phyloP scores from a whole-genome alignment of 2,797 vertebrate species.

The Knipowitschia caucasica region DNA sequence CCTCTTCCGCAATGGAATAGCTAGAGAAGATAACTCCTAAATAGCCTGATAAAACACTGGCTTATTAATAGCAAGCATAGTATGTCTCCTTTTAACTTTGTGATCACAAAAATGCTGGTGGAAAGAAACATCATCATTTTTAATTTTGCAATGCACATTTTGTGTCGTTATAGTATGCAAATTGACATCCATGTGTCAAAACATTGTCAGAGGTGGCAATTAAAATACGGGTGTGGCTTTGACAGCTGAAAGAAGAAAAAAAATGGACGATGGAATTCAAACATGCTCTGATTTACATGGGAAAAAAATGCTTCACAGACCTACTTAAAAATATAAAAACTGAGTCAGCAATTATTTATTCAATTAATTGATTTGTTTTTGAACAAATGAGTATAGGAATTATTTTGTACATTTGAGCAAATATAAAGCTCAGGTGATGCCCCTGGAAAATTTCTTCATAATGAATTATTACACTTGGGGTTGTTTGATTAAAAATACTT shows the following conservation, averaged over 20 bases:
- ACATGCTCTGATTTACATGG: no score
- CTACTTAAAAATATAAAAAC: no score
- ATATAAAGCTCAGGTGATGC: no score
- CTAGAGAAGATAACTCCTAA: conserved; percentile 14
- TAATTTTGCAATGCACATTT: conserved; percentile 14
- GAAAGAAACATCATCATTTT: background rate
- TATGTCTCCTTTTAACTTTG: conserved; percentile 5
- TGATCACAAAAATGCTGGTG: conserved; percentile 15
- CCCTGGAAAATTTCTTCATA: no score
- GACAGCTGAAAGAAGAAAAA: background rate
- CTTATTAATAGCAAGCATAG: conserved; percentile 22
- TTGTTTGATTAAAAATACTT: no score
- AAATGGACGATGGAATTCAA: conserved; percentile 1
- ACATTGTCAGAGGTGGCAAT: background rate
- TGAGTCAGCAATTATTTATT: no score
- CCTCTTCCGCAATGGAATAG: conserved; percentile 30
- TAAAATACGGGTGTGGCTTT: background rate
- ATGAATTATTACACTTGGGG: no score
- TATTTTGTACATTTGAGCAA: no score
- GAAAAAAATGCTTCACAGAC: no score
- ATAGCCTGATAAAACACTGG: conserved; percentile 20
- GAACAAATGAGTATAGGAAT: no score
- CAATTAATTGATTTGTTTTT: no score
- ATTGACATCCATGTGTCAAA: conserved; percentile 7
- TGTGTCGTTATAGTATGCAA: conserved; percentile 14